A percentile compares a stretch with the other conserved stretches of the same genome.
phyloP scores from a whole-genome alignment of 1,140 invertebrate genomes.

The Teleopsis dalmanni region DNA sequence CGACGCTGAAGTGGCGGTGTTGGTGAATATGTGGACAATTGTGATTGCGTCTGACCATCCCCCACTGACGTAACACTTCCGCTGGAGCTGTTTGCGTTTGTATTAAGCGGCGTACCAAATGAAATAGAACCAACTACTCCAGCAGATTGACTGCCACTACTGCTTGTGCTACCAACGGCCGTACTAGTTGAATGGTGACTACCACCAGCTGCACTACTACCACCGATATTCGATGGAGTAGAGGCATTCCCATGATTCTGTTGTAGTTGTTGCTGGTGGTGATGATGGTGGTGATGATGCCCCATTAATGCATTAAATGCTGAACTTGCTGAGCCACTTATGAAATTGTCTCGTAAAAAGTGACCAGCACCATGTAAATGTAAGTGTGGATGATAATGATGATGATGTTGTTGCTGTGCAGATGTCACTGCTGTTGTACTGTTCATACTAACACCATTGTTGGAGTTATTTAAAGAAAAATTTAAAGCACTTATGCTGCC shows the following conservation, averaged over 20 bases:
- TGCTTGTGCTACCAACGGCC: constrained; percentile 19
- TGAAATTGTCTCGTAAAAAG: constrained; percentile 38
- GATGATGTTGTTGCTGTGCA: constrained; percentile 18
- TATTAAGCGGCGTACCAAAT: constrained; percentile 18
- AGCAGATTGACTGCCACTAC: constrained; percentile 37
- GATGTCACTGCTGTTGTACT: constrained; percentile 17
- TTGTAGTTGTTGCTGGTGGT: constrained; percentile 11
- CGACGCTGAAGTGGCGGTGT: constrained; percentile 74
- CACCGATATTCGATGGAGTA: constrained; percentile 15
- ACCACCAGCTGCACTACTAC: not conserved
- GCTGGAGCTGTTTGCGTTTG: constrained; percentile 11
- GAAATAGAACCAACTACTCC: constrained; percentile 35
- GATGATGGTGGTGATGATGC: constrained; percentile 17
- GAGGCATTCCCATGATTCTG: constrained; percentile 12
- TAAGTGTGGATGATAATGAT: constrained; percentile 29
- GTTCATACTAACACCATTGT: constrained; percentile 14
- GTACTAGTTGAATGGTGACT: constrained; percentile 8
- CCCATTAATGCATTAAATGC: constrained; percentile 39
- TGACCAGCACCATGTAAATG: constrained; percentile 38
- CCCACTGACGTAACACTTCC: constrained; percentile 13
- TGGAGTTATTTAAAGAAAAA: constrained; percentile 20
- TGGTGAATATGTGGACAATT: constrained; percentile 45
- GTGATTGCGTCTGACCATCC: constrained; percentile 13
- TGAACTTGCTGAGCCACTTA: constrained; percentile 37
- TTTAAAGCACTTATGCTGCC: constrained; percentile 32